phyloP scores from a whole-genome alignment of 2,113 vertebrate species.

The Puntigrus tetrazona region DNA sequence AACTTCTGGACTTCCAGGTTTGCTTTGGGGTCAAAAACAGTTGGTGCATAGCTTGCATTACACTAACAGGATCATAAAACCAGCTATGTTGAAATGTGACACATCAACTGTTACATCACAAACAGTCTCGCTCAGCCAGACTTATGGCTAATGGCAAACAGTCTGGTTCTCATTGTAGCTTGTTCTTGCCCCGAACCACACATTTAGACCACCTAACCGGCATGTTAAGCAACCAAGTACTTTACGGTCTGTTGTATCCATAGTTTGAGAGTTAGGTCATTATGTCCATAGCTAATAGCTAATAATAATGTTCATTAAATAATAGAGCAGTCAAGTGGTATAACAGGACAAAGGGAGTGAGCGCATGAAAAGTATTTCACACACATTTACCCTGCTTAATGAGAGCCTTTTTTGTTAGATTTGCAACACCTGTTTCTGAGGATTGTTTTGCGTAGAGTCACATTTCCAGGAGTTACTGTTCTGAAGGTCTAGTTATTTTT shows the following conservation, averaged over 20 bases:
- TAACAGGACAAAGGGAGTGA: neutral
- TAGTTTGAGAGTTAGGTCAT: constrained; percentile 9
- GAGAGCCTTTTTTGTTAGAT: neutral
- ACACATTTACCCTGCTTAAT: neutral
- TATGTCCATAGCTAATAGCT: neutral
- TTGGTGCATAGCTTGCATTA: neutral
- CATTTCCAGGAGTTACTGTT: constrained; percentile 1
- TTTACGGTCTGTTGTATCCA: neutral
- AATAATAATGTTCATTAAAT: neutral
- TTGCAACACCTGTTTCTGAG: constrained; percentile 30
- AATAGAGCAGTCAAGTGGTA: neutral
- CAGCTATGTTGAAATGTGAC: neutral
- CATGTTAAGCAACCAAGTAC: neutral
- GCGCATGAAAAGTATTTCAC: neutral
- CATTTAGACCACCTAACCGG: neutral
- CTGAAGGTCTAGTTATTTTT: neutral
- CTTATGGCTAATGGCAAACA: neutral
- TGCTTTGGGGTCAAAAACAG: neutral
- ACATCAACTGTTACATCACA: constrained; percentile 10
- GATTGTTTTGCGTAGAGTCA: constrained; percentile 7
- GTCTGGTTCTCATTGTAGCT: neutral
- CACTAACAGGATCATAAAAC: constrained; percentile 3
- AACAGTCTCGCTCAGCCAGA: neutral
- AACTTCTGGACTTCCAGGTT: neutral
- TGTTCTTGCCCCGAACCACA: neutral